Evolutionary conservation across 2,797 vertebrate genomes (phyloP), one percentile per base, ranked within the genome.

Genomic region (Dipus sagitta): DNA sequence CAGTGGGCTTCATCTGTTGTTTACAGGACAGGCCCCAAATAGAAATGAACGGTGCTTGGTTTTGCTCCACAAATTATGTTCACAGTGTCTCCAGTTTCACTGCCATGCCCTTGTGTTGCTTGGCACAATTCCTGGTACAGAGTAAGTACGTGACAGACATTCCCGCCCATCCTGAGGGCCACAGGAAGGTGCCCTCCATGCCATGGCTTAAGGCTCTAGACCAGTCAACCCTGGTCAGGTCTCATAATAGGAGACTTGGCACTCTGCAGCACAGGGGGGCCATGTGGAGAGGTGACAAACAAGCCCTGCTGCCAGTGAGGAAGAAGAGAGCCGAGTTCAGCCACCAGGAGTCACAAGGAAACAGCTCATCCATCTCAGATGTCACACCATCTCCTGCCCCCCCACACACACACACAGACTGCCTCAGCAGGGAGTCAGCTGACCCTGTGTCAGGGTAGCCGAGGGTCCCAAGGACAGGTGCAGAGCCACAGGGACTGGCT

Each of bases 311-410:
- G 20, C 8, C 11, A 9, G 24, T n/a, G 14, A 13, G 52, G 7
- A 38, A 10, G 17, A 26, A 23, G n/a, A 15, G 52, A n/a, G 38
- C 21, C 1, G 21, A 2, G 20, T 4, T 20, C 14, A 38, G 65
- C 28, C 67, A 11, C 52, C 58, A 60, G 81, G 60, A 68, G 21
- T 58, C 42, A 74, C 21, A 54, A 67, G 10, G 68, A 52, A 47
- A 13, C 9, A 17, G 26, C 3, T 64, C 20, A 17, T 12, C 18
- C 54, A 9, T 10, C 20, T 12, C 1, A 6, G 6, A 26, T 1
- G 12, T 75, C 83, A 38, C 38, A 34, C 0, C 0, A 28, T 60
- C 74, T 74, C 38, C 62, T 15, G 62, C n/a, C 26, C 47, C 52
- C n/a, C 38, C 38, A 3, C 3, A 3, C 38, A 38, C 38, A 38